Percentiles rank a stretch among this genome's conserved stretches.
These are phyloP conservation scores for Nasua narica DNA, from an alignment of 2,797 vertebrate genomes.

Conservation along the genomic window DNA sequence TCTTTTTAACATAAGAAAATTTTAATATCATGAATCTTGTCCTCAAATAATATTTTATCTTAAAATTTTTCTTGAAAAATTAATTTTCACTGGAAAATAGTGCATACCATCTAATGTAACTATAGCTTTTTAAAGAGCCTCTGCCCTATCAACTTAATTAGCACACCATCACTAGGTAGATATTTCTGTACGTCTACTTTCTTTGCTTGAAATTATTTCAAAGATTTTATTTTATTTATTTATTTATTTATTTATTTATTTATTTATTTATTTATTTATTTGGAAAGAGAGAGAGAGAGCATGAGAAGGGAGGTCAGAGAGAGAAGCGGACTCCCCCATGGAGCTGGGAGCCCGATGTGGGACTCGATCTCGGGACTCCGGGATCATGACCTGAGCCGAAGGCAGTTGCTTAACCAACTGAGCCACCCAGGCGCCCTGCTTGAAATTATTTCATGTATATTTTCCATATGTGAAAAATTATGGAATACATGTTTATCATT, in stretches of 20 bases:
- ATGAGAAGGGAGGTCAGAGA: too few species aligned
- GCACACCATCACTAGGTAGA: not conserved
- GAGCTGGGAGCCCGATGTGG: too few species aligned
- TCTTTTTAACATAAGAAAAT: conserved; percentile 12
- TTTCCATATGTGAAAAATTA: not conserved
- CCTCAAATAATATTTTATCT: not conserved
- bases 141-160: not conserved
- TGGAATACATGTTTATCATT: not conserved
- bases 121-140: not conserved
- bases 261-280: too few species aligned
- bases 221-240: too few species aligned
- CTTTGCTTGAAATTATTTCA: not conserved
- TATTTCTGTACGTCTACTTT: not conserved
- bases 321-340: too few species aligned
- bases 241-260: too few species aligned
- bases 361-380: too few species aligned
- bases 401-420: too few species aligned
- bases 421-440: too few species aligned
- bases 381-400: too few species aligned
- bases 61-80: not conserved
- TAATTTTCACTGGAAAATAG: not conserved
- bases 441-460: not conserved
- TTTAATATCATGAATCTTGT: not conserved
- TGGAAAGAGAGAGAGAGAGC: too few species aligned
- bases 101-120: not conserved